Percentiles rank a stretch among this genome's conserved stretches.
These are phyloP conservation scores for Ptyas mucosa DNA, from an alignment of 2,113 vertebrate species.

Conservation along the genomic window DNA sequence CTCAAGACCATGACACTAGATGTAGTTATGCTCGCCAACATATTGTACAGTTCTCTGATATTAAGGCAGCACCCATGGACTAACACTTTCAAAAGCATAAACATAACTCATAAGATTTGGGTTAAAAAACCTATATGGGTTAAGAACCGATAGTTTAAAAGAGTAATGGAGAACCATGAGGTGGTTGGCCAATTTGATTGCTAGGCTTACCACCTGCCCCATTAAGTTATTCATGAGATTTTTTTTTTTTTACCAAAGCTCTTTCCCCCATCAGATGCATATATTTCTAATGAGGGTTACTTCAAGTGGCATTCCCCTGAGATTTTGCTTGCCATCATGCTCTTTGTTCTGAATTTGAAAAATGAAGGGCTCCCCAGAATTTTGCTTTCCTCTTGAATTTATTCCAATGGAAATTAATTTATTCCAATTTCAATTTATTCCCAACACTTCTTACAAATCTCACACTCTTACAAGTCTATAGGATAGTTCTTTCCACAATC, in stretches of 20 bases:
- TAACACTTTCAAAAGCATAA: not conserved
- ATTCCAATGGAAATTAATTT: not conserved
- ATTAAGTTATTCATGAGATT: not conserved
- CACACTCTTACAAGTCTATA: not conserved
- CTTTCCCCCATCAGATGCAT: not conserved
- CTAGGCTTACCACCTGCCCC: not conserved
- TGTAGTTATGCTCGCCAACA: not conserved
- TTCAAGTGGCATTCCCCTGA: not conserved
- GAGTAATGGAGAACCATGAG: not conserved
- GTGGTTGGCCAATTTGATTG: not conserved
- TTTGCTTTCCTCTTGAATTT: not conserved
- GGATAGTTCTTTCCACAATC: not conserved
- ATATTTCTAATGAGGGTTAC: not conserved
- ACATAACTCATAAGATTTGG: not conserved
- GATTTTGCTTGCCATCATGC: not conserved
- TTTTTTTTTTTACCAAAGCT: not conserved
- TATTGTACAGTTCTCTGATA: not conserved
- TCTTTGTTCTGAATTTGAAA: not conserved
- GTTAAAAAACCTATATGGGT: not conserved
- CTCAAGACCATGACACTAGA: not conserved
- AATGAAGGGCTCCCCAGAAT: not conserved
- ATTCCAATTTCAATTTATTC: not conserved
- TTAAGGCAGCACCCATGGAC: not conserved
- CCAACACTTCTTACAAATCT: not conserved
- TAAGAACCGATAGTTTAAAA: not conserved